phyloP scores from a whole-genome alignment of 2,797 vertebrate species.

The Petrocephalus sullivani region DNA sequence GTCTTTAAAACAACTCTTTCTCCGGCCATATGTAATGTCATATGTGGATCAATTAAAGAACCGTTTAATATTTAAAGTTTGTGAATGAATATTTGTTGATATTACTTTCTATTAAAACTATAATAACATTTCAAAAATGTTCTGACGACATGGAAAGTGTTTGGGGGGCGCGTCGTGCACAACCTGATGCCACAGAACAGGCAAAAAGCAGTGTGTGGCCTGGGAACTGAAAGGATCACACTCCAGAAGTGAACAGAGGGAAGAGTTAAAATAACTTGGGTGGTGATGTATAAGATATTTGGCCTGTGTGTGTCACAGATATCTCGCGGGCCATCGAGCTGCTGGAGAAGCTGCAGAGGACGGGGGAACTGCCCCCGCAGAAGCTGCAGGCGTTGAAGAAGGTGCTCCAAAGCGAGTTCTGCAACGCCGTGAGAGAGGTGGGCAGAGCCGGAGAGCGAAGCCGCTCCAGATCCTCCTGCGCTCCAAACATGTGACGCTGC shows the following conservation, averaged over 20 bases:
- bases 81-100: neutral
- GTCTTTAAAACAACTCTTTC: neutral
- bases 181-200: neutral
- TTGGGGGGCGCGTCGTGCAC: neutral
- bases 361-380: slow-evolving; percentile 93
- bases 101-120: neutral
- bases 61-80: neutral
- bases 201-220: neutral
- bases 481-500: neutral
- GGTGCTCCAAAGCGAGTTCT: slow-evolving; percentile 97
- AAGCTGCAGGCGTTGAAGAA: slow-evolving; percentile 94
- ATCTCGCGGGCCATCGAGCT: slow-evolving; percentile 96
- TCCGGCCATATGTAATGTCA: neutral
- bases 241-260: neutral
- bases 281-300: neutral
- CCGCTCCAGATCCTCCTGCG: neutral
- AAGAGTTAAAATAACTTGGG: neutral
- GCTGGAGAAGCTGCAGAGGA: slow-evolving; percentile 92
- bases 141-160: neutral
- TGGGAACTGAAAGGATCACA: neutral
- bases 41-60: neutral
- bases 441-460: slow-evolving; percentile 39
- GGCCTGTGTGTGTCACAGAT: slow-evolving; percentile 55
- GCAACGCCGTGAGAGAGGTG: slow-evolving; percentile 94
- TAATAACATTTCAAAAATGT: neutral